phyloP scores from a whole-genome alignment of 2,113 vertebrate species.

The Leptodactylus fuscus region DNA sequence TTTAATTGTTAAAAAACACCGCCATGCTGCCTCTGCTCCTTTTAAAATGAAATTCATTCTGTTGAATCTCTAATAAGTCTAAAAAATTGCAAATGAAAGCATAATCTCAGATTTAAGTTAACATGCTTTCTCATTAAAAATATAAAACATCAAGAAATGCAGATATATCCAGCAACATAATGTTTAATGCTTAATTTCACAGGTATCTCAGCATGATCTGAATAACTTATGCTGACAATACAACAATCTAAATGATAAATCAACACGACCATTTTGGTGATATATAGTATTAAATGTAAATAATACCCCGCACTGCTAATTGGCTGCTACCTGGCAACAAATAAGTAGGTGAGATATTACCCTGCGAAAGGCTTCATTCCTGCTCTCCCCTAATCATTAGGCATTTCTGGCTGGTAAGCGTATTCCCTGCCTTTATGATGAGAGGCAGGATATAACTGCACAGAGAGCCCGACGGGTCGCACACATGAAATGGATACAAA shows the following conservation, averaged over 20 bases:
- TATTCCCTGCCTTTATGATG: conserved; percentile 65
- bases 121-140: conserved; percentile 74
- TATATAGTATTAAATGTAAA: conserved; percentile 93
- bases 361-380: conserved; percentile 66
- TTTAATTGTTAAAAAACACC: conserved; percentile 57
- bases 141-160: conserved; percentile 65
- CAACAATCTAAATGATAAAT: conserved; percentile 87
- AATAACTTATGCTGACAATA: conserved; percentile 91
- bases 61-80: conserved; percentile 57
- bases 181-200: conserved; percentile 83
- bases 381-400: conserved; percentile 73
- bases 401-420: conserved; percentile 70
- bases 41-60: conserved; percentile 57
- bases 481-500: background rate
- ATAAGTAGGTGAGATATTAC: conserved; percentile 73
- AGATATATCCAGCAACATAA: conserved; percentile 70
- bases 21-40: conserved; percentile 22
- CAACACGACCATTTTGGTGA: conserved; percentile 86
- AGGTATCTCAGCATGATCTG: conserved; percentile 83
- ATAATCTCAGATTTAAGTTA: conserved; percentile 69
- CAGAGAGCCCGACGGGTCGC: background rate
- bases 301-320: conserved; percentile 87
- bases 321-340: conserved; percentile 84
- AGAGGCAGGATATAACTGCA: conserved; percentile 19
- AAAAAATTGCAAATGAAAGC: conserved; percentile 62